A percentile compares a stretch with the other conserved stretches of the same genome.
These are phyloP conservation scores for Hecatera dysodea DNA, from an alignment of 2,888 invertebrate genomes.

Conservation along the genomic window DNA sequence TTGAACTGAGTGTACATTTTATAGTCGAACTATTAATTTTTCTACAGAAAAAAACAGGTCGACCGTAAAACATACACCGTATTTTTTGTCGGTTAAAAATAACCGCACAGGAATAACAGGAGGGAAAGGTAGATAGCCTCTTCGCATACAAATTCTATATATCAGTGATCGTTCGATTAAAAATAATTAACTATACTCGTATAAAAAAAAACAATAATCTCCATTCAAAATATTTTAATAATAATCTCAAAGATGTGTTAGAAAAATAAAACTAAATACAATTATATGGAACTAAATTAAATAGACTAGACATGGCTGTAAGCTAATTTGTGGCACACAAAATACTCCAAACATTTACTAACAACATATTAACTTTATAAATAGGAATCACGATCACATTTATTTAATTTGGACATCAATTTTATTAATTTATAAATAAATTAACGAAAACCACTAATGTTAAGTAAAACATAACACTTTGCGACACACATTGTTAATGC, in stretches of 20 bases:
- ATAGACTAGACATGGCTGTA: neutral
- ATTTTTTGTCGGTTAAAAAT: no score
- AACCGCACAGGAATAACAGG: no score
- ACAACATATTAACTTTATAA: neutral
- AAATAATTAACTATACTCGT: no score
- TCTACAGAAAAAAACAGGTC: no score
- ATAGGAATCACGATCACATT: conserved; percentile 19
- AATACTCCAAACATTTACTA: neutral
- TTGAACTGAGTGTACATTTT: no score
- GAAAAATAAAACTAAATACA: conserved; percentile 17
- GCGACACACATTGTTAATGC: neutral
- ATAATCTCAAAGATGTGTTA: conserved; percentile 13
- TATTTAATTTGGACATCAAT: conserved; percentile 42
- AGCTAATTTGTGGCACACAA: conserved; percentile 49
- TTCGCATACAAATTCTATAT: no score
- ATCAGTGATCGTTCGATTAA: no score
- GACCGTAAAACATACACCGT: no score
- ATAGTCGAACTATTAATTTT: no score
- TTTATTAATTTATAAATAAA: conserved; percentile 14
- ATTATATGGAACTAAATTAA: conserved; percentile 5
- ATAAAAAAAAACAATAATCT: neutral
- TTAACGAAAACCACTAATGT: neutral
- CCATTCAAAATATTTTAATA: conserved; percentile 43
- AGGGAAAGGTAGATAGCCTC: no score
- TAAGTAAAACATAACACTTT: neutral